Percentiles rank a stretch among this genome's conserved stretches.
Conservation (phyloP, 2,113 vertebrate genomes). For the Engraulis encrasicolus region DNA sequence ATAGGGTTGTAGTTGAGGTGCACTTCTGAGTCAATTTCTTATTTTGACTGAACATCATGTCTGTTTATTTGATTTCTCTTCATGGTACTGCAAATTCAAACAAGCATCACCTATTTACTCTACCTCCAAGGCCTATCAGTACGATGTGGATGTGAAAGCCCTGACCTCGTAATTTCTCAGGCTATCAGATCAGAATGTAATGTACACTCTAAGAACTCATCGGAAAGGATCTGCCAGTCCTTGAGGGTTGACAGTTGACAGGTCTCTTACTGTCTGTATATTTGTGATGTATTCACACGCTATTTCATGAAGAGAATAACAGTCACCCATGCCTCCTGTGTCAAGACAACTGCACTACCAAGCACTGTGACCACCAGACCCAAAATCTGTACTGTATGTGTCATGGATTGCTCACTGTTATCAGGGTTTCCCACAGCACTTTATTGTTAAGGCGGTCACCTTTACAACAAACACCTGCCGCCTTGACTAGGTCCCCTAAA, state of each 20-base stretch:
- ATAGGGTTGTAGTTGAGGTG: neutral
- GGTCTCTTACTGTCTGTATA: neutral
- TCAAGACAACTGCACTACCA: neutral
- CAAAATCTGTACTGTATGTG: no score
- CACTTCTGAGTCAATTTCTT: neutral
- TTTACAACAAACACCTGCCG: no score
- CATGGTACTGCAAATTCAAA: neutral
- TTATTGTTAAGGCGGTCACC: no score
- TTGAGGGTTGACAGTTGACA: neutral
- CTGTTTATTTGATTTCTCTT: neutral
- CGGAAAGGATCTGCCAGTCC: neutral
- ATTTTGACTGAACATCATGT: neutral
- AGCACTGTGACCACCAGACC: no score
- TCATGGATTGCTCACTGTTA: no score
- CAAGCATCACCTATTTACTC: neutral
- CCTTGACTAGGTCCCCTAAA: no score
- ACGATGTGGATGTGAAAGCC: neutral
- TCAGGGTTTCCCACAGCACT: no score
- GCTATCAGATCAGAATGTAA: neutral
- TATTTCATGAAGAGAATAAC: neutral
- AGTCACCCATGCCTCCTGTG: no score
- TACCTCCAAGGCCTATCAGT: neutral
- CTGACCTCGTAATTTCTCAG: neutral
- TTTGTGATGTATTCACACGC: neutral
- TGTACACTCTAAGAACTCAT: no score